Evolutionary conservation across 2,113 vertebrate genomes (phyloP).

Genomic region (Phrynocephalus versicolor): DNA sequence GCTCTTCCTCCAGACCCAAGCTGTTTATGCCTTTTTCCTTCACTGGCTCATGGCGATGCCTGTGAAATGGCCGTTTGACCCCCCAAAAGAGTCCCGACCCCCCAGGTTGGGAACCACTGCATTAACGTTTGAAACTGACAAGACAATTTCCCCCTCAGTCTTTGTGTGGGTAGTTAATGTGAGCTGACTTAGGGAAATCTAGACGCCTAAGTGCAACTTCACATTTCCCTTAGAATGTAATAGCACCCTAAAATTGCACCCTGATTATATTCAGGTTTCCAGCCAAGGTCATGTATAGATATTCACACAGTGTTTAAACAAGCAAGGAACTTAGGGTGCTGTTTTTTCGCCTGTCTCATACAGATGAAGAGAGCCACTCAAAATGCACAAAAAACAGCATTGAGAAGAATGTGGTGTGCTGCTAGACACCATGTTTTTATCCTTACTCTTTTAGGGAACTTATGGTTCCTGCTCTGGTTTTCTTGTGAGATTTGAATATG

Average conservation of each 20-base stretch:
- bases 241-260: not conserved
- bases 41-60: too few relatives aligned
- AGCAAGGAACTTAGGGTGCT: not conserved
- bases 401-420: conserved; percentile 19
- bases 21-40: too few relatives aligned
- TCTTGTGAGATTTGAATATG: not conserved
- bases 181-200: too few relatives aligned
- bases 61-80: too few relatives aligned
- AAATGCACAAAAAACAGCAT: conserved; percentile 13
- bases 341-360: not conserved
- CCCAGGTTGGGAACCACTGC: too few relatives aligned
- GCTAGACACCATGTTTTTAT: conserved; percentile 34
- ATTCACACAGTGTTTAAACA: not conserved
- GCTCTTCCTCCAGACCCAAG: too few relatives aligned
- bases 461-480: conserved; percentile 25
- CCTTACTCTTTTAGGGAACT: conserved; percentile 8
- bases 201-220: too few relatives aligned
- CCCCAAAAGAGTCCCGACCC: too few relatives aligned
- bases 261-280: conserved; percentile 14
- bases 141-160: too few relatives aligned
- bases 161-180: too few relatives aligned
- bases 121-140: too few relatives aligned
- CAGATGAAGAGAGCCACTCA: not conserved
- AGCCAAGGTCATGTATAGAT: not conserved
- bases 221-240: too few relatives aligned